Evolutionary conservation across 2,113 vertebrate species (phyloP), one percentile per base, ranked within the genome.

Genomic region (Vulpes vulpes): DNA sequence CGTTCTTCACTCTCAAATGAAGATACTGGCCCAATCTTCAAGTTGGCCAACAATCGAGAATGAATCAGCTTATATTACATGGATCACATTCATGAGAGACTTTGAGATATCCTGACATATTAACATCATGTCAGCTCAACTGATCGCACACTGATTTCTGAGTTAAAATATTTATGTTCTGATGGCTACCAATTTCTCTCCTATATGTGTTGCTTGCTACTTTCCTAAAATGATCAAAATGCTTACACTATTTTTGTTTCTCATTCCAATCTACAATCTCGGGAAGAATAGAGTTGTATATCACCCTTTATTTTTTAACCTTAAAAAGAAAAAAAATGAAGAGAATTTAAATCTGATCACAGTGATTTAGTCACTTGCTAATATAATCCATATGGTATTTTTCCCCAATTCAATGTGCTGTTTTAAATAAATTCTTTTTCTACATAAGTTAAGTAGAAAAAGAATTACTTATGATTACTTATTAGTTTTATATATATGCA

Each of bases 371-470:
- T 94, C 43, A 86, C 10, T 89, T 88, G 62, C 38, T 96, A 7
- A 82, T 93, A 86, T 14, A 94, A 96, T 30, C n/a, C 60, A 91
- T 85, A 78, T 86, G 55, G 55, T 8, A 62, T 73, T 84, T 69
- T 60, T 95, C 93, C 65, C 60, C 73, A n/a, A 60, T 69, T 60
- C 83, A 86, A 14, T 84, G 19, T 80, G 14, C 3, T 82, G 62
- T 94, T 78, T 81, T 74, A 96, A 95, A 85, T 82, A 97, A 93
- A 76, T 94, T 65, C 43, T 93, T 90, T 90, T 89, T 55, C 9
- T 76, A n/a, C 55, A 65, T 78, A 82, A 9, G 73, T 93, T 57
- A 91, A 73, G 11, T 59, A 92, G 22, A n/a, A 69, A 86, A 95
- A 60, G 15, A 79, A 74, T 62, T 62, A 82, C 73, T 96, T 91